A percentile compares a stretch with the other conserved stretches of the same genome.
Conservation (phyloP, 2,113 vertebrate species). For the Penelope pileata region DNA sequence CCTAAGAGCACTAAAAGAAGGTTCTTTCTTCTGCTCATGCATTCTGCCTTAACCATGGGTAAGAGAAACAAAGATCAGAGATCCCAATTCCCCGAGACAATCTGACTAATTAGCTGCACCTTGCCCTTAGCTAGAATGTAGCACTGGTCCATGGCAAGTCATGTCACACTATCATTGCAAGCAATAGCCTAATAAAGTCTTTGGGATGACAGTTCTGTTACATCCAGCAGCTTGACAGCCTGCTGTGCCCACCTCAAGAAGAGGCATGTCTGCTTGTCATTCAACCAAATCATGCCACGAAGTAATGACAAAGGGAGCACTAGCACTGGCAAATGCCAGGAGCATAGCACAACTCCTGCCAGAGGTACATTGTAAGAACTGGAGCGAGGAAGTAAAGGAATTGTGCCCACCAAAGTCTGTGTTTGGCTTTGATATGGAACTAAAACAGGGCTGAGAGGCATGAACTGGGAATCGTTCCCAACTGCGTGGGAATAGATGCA, state of each 20-base stretch:
- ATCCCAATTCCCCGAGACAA: neutral
- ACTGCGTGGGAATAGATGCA: neutral
- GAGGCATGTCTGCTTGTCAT: neutral
- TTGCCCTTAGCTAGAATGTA: neutral
- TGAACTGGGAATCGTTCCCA: neutral
- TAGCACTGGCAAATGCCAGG: neutral
- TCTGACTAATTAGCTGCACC: neutral
- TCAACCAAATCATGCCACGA: neutral
- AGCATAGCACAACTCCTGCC: neutral
- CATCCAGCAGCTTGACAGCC: neutral
- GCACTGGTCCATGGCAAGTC: neutral
- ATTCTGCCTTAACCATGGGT: neutral
- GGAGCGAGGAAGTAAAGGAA: neutral
- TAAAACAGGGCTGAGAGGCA: neutral
- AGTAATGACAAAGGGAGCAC: neutral
- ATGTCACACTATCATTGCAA: neutral
- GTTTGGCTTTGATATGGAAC: neutral
- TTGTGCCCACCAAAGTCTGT: neutral
- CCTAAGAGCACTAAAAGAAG: neutral
- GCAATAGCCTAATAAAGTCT: neutral
- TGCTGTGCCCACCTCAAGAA: fast-evolving
- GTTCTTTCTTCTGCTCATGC: neutral
- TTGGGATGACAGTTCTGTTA: neutral
- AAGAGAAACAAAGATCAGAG: neutral
- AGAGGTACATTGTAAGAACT: neutral